phyloP scores from a whole-genome alignment of 2,113 vertebrate genomes.

The Lophura nycthemera region DNA sequence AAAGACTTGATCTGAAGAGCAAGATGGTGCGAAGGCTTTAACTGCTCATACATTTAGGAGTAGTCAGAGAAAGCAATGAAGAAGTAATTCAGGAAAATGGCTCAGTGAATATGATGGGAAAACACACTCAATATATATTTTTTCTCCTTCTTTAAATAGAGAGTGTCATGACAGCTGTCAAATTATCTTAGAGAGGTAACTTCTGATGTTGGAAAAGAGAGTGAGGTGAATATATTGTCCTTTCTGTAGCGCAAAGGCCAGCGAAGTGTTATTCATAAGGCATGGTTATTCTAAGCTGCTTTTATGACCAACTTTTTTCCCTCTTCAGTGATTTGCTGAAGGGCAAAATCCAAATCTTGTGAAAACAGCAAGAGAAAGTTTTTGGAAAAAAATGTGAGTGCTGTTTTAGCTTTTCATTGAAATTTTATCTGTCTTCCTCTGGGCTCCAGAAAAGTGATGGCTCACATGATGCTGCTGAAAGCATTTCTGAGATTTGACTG shows the following conservation, averaged over 20 bases:
- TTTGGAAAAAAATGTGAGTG: background rate
- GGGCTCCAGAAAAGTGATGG: background rate
- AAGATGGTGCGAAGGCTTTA: background rate
- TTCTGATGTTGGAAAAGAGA: background rate
- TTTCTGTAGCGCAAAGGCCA: background rate
- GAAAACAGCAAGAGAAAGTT: background rate
- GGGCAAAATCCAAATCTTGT: background rate
- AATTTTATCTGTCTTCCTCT: background rate
- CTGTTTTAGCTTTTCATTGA: background rate
- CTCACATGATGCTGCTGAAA: background rate
- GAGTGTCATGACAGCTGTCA: background rate
- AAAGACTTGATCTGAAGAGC: background rate
- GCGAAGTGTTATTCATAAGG: background rate
- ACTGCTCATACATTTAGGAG: background rate
- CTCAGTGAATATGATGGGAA: accelerated
- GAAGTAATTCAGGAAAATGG: background rate
- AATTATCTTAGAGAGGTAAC: background rate
- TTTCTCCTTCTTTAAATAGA: background rate
- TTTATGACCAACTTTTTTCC: background rate
- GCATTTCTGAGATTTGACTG: background rate
- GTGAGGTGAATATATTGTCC: background rate
- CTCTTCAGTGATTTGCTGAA: background rate
- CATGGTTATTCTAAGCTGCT: background rate
- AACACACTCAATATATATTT: background rate
- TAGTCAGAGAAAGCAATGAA: background rate